Evolutionary conservation across 1,140 invertebrate species (phyloP).

Genomic region (Scaptodrosophila lebanonensis): DNA sequence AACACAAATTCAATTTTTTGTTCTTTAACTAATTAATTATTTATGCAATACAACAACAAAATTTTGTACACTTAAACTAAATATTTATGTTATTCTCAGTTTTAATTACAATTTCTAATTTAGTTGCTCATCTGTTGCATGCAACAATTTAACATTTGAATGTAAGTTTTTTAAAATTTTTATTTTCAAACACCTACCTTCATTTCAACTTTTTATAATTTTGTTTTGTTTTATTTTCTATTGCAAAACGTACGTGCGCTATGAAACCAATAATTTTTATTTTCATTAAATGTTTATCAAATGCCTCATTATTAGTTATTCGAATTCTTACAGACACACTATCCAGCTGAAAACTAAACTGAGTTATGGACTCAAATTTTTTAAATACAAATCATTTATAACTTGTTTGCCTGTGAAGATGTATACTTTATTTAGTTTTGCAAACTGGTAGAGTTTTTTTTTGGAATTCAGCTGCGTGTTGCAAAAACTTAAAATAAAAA

Average conservation of each 20-base stretch:
- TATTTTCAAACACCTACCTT: slow-evolving; percentile 66
- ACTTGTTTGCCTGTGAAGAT: too few relatives aligned
- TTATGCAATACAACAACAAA: slow-evolving; percentile 68
- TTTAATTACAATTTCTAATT: slow-evolving; percentile 62
- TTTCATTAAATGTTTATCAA: slow-evolving; percentile 38
- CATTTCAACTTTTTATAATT: slow-evolving; percentile 53
- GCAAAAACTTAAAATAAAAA: slow-evolving; percentile 5
- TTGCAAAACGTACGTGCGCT: slow-evolving; percentile 77
- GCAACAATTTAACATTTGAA: slow-evolving; percentile 71
- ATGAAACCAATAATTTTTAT: slow-evolving; percentile 77
- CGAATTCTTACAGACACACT: too few relatives aligned
- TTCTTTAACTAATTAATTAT: slow-evolving; percentile 39
- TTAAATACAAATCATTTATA: too few relatives aligned
- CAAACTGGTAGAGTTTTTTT: too few relatives aligned
- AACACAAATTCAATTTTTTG: slow-evolving; percentile 66
- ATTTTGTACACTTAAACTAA: slow-evolving; percentile 72
- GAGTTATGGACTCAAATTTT: too few relatives aligned
- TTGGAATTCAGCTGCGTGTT: too few relatives aligned
- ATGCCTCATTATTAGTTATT: slow-evolving; percentile 32
- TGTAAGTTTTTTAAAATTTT: slow-evolving; percentile 52
- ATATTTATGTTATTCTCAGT: slow-evolving; percentile 32
- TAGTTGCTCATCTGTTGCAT: slow-evolving; percentile 60
- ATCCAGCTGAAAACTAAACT: too few relatives aligned
- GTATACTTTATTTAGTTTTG: too few relatives aligned
- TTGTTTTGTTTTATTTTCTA: slow-evolving; percentile 44